Percentiles rank a stretch among this genome's conserved stretches.
These are phyloP conservation scores for Riparia riparia DNA, from an alignment of 2,113 vertebrate genomes.

Conservation along the genomic window DNA sequence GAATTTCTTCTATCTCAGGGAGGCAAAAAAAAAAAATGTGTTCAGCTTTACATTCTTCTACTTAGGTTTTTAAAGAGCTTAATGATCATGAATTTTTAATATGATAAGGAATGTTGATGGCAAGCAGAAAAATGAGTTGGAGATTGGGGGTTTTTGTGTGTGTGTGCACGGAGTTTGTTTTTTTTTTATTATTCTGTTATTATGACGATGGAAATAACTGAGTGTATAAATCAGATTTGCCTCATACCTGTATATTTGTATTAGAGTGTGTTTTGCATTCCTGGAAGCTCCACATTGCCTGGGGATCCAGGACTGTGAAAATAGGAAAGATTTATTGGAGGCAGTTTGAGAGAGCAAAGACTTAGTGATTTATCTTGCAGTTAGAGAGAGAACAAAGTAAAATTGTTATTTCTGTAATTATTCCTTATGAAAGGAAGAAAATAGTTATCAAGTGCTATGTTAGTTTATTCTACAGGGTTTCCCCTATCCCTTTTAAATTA, in stretches of 20 bases:
- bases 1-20: not conserved
- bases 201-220: not conserved
- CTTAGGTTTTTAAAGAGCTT: not conserved
- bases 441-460: not conserved
- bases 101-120: not conserved
- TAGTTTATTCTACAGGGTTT: not conserved
- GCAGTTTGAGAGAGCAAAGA: not conserved
- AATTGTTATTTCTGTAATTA: not conserved
- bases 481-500: not conserved
- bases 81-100: not conserved
- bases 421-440: not conserved
- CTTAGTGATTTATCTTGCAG: not conserved
- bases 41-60: not conserved
- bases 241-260: not conserved
- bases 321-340: not conserved
- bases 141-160: accelerated
- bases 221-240: not conserved
- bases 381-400: not conserved
- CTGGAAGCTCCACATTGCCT: not conserved
- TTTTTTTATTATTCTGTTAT: not conserved
- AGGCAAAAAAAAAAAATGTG: not conserved
- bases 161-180: not conserved
- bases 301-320: not conserved
- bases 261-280: not conserved
- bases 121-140: not conserved